Conservation (phyloP, 2,888 invertebrate species). For the Nezara viridula region DNA sequence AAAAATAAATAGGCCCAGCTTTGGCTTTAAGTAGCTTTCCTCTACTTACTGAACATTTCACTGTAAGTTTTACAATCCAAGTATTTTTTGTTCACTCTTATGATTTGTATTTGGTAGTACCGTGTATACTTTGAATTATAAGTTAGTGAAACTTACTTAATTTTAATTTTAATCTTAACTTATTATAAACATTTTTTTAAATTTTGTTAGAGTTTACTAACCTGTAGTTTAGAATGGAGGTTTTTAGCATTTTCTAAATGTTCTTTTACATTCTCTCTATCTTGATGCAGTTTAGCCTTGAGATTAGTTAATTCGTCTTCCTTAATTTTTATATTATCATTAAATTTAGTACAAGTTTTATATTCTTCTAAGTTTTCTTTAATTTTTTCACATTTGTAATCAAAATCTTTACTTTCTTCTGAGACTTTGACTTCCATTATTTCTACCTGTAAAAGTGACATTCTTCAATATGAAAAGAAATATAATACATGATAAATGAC, state of each 20-base stretch:
- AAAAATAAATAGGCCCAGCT: too few species aligned
- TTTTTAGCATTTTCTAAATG: slow-evolving; percentile 49
- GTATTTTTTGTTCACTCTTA: neutral
- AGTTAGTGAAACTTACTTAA: neutral
- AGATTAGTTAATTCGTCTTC: slow-evolving; percentile 73
- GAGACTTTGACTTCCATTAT: slow-evolving; percentile 72
- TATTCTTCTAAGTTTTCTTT: slow-evolving; percentile 50
- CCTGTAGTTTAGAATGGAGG: slow-evolving; percentile 27
- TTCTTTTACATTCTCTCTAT: slow-evolving; percentile 54
- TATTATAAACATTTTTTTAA: neutral
- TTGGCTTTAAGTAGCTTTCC: too few species aligned
- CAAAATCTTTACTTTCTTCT: slow-evolving; percentile 48
- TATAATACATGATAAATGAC: neutral
- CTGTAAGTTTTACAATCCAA: neutral
- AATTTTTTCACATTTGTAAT: slow-evolving; percentile 33
- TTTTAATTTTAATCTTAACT: neutral
- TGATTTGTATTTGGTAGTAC: neutral
- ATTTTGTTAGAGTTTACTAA: neutral
- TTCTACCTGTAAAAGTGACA: slow-evolving; percentile 71
- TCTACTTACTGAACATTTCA: too few species aligned
- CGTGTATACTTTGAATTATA: neutral
- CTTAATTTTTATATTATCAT: slow-evolving; percentile 74
- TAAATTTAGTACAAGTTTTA: slow-evolving; percentile 67
- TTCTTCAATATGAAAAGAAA: neutral
- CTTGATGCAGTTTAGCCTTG: slow-evolving; percentile 70